A percentile compares a stretch with the other conserved stretches of the same genome.
Conservation (phyloP, 2,797 vertebrate species). For the Eremophila alpestris region DNA sequence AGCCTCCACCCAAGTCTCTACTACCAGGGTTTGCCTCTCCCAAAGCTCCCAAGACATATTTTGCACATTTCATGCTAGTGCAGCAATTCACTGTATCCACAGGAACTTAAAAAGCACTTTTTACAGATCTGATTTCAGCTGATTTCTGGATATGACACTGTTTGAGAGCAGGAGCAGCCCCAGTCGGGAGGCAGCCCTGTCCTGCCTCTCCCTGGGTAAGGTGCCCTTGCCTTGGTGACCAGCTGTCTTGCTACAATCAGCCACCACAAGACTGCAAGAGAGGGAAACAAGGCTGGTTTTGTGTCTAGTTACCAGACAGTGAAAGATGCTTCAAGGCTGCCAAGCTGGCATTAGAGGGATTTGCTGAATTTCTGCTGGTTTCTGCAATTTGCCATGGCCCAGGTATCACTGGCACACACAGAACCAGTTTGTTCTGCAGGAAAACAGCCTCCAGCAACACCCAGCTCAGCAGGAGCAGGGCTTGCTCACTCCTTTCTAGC, state of each 20-base stretch:
- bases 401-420: background rate
- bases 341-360: background rate
- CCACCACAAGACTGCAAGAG: background rate
- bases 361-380: background rate
- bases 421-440: background rate
- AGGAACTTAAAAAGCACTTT: background rate
- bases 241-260: background rate
- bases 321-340: background rate
- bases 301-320: background rate
- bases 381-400: background rate
- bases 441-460: background rate
- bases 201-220: background rate
- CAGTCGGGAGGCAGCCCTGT: background rate
- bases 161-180: background rate
- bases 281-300: background rate
- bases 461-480: background rate
- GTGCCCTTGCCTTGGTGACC: background rate
- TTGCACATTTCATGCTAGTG: background rate
- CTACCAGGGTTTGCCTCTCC: background rate
- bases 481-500: background rate
- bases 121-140: background rate
- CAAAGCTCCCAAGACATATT: background rate
- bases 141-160: background rate
- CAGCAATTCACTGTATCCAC: background rate
- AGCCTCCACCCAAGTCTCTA: background rate